These are phyloP conservation scores for Thumatha senex DNA, from an alignment of 2,888 invertebrate species.

Conservation along the genomic window DNA sequence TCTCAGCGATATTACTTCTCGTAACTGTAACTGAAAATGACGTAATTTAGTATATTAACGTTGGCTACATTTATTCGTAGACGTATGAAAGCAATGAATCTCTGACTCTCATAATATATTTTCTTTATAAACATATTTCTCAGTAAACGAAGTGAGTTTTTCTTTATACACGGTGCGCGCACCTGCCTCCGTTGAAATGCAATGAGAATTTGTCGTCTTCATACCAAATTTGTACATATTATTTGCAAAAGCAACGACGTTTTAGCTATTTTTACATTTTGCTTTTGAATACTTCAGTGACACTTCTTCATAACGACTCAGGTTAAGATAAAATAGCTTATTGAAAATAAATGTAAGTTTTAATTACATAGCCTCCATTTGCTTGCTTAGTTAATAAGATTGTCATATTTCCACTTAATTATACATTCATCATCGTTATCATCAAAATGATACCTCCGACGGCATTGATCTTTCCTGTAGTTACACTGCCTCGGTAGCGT, in stretches of 20 bases:
- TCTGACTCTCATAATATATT: conserved; percentile 49
- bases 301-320: conserved; percentile 42
- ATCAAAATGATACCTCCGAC: too few species aligned
- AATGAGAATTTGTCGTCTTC: conserved; percentile 73
- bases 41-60: conserved; percentile 45
- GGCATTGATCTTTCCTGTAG: too few species aligned
- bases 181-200: conserved; percentile 61
- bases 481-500: too few species aligned
- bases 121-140: conserved; percentile 66
- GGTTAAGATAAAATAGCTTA: conserved; percentile 34
- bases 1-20: background rate
- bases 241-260: conserved; percentile 51
- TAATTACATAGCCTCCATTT: too few species aligned
- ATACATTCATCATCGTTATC: too few species aligned
- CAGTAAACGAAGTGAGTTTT: conserved; percentile 50
- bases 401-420: too few species aligned
- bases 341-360: background rate
- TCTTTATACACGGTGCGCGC: conserved; percentile 65
- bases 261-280: conserved; percentile 52
- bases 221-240: conserved; percentile 70
- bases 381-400: too few species aligned
- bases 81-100: conserved; percentile 55
- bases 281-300: conserved; percentile 45
- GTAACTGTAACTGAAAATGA: conserved; percentile 33
- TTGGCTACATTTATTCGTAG: conserved; percentile 44